Percentiles rank a stretch among this genome's conserved stretches.
Conservation (phyloP, 2,888 invertebrate genomes). For the Thera obeliscata region DNA sequence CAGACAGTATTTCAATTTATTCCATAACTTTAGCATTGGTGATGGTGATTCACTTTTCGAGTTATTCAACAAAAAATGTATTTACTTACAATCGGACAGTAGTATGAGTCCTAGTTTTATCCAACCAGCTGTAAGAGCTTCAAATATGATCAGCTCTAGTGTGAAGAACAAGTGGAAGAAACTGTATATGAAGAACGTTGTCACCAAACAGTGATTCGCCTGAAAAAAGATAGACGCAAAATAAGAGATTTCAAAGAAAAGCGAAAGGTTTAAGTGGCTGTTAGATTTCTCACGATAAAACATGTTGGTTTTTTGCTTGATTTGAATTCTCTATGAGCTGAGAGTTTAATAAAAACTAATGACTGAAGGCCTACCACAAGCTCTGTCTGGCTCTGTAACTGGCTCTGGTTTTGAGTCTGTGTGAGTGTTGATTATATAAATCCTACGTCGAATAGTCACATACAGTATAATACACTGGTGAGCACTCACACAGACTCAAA, state of each 20-base stretch:
- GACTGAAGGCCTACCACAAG: too few species aligned
- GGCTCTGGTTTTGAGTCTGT: too few species aligned
- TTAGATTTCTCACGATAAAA: neutral
- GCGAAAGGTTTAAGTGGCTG: neutral
- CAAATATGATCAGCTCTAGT: conserved; percentile 72
- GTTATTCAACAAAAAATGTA: too few species aligned
- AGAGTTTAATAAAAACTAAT: too few species aligned
- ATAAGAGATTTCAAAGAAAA: neutral
- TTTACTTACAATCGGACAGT: conserved; percentile 64
- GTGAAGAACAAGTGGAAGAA: conserved; percentile 76
- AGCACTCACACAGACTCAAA: too few species aligned
- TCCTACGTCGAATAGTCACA: too few species aligned
- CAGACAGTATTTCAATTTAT: too few species aligned
- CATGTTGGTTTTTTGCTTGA: neutral
- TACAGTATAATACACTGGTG: too few species aligned
- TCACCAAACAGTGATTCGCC: conserved; percentile 73
- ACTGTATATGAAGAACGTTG: conserved; percentile 76
- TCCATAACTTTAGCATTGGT: too few species aligned
- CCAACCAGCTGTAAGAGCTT: conserved; percentile 71
- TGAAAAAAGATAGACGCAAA: conserved; percentile 44
- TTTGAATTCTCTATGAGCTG: neutral
- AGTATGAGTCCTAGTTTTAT: conserved; percentile 71
- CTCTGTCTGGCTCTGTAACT: too few species aligned
- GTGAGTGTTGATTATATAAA: too few species aligned
- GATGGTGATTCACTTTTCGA: too few species aligned